Evolutionary conservation across 2,113 vertebrate genomes (phyloP), one percentile per base, ranked within the genome.

Genomic region (Orientallactaga bullata): DNA sequence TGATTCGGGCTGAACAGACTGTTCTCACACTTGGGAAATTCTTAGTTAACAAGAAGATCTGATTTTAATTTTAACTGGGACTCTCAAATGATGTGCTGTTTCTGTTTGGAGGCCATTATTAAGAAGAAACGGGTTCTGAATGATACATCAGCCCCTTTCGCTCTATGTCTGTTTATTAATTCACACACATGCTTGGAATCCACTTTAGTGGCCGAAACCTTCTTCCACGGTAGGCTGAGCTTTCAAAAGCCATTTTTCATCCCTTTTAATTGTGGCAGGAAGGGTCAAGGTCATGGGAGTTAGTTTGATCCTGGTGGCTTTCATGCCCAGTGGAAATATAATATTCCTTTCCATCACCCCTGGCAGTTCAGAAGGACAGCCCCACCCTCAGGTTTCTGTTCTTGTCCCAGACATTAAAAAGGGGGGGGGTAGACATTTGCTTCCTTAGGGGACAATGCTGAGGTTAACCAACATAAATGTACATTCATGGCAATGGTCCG

Each of bases 171-270:
- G 0, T 73, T 88, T 72, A 72, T 63, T 76, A 73, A 93, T 73
- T 94, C 58, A 47, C 37, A 23, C 0, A 5, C 11, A 89, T 32
- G 39, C 71, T 51, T n/a, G 55, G 77, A 73, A 83, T 82, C 37
- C 35, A 7, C 74, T 85, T 30, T 3, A 30, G 51, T 47, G 28
- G 24, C 73, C 42, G 35, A 85, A 90, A 58, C n/a, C 58, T 35
- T 88, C 63, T 30, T 60, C 85, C 60, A 51, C 4, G 20, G 47
- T 55, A 92, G 60, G 74, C 71, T 60, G 35, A 86, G 39, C 26
- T 89, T 88, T 55, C 39, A 92, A 79, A 85, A 90, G 11, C n/a
- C 35, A 68, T 65, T 85, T 76, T 82, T 84, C n/a, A 42, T 28
- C 65, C 68, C 35, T 76, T 83, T 80, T 66, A 74, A 94, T 42